Base-by-base conservation (phyloP, 2,113 vertebrate species). In the Cebus imitator region DNA sequence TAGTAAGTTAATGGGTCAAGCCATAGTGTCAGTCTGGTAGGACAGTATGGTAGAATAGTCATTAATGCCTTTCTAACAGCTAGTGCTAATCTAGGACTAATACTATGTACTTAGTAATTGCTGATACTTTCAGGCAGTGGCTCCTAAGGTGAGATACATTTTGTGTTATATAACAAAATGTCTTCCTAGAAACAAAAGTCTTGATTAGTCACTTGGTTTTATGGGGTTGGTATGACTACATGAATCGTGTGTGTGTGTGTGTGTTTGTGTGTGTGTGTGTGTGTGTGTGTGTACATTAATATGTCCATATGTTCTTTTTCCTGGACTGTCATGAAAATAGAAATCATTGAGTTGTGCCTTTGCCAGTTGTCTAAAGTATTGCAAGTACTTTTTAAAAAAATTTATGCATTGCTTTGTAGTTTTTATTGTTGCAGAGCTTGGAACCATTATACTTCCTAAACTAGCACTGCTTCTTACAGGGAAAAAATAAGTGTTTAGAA, bases 301-400 rank as follows among this genome's bases (percentile, higher is more conserved):
- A 27, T n/a, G 13, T 18, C 84, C n/a, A 4, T 85, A 64, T 84
- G 92, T 90, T 58, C 61, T 90, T 58, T n/a, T 50, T 70, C 52
- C 43, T 79, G 83, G 50, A 20, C 84, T 64, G 8, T 70, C 64
- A 57, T 79, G 89, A 58, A 96, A 92, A 87, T 40, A 72, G 64
- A 75, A 91, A 61, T 43, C 68, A 68, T 35, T 55, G n/a, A 52
- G 2, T 83, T 90, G 27, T 90, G 68, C 57, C 87, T 92, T 48
- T 96, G 16, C 40, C 72, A 89, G 14, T 88, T 92, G 52, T 92
- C n/a, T 92, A 84, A 85, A 96, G 61, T 23, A 85, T 37, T 87
- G 78, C 70, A 79, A 10, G 30, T 87, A 25, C 21, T 96, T 23
- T 82, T 23, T 82, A 0, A 30, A 87, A 72, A 75, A 75, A 23